phyloP scores from a whole-genome alignment of 2,113 vertebrate species.

The Dasyurus viverrinus region DNA sequence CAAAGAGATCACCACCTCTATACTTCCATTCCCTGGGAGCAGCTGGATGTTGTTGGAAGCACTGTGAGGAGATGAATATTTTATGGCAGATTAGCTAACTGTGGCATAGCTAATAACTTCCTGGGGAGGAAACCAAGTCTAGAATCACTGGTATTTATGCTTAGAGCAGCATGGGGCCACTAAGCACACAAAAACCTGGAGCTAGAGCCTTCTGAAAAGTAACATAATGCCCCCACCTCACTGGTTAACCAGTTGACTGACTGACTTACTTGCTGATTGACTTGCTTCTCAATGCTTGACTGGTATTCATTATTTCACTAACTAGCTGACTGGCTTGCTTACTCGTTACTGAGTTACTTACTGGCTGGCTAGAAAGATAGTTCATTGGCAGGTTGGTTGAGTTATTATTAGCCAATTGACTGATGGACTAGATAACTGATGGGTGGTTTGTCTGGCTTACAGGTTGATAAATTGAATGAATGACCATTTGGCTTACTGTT shows the following conservation, averaged over 20 bases:
- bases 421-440: neutral
- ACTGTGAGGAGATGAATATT: constrained; percentile 45
- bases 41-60: constrained; percentile 50
- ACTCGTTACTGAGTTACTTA: neutral
- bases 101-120: constrained; percentile 54
- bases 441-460: neutral
- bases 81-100: constrained; percentile 67
- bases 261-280: neutral
- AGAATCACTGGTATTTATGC: constrained; percentile 31
- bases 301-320: no score
- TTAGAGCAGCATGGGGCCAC: constrained; percentile 12
- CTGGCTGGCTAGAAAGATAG: neutral
- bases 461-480: neutral
- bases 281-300: no score
- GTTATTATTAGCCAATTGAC: no score
- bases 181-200: neutral
- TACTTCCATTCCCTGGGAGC: constrained; percentile 31
- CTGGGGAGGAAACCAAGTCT: constrained; percentile 49
- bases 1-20: constrained; percentile 3
- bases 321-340: no score
- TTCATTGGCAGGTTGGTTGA: no score
- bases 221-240: neutral
- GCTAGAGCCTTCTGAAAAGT: neutral
- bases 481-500: neutral
- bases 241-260: neutral